These are phyloP conservation scores for Eremobia ochroleuca DNA, from an alignment of 2,888 invertebrate species.

Conservation along the genomic window DNA sequence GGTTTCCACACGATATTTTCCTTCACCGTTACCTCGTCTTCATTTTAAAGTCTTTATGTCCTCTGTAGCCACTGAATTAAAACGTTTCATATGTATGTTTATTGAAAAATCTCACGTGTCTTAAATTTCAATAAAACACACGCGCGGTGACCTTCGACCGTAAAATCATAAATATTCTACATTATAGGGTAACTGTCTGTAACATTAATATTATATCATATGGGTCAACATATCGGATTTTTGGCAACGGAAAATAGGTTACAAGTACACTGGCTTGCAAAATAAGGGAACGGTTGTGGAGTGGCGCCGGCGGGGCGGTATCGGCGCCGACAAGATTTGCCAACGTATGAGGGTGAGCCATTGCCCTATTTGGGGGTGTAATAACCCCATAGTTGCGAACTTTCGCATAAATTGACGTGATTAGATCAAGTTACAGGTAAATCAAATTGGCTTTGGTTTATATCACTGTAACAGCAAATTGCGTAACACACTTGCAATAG, in stretches of 20 bases:
- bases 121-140: neutral
- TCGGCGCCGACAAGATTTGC: conserved; percentile 72
- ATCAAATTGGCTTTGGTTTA: conserved; percentile 49
- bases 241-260: conserved; percentile 79
- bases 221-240: conserved; percentile 59
- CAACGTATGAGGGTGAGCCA: conserved; percentile 71
- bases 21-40: neutral
- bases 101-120: neutral
- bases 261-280: conserved; percentile 71
- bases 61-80: neutral
- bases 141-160: neutral
- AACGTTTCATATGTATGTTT: neutral
- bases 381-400: conserved; percentile 71
- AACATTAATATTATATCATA: conserved; percentile 57
- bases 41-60: neutral
- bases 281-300: conserved; percentile 72
- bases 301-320: conserved; percentile 63
- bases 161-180: conserved; percentile 31
- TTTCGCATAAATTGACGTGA: conserved; percentile 63
- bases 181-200: conserved; percentile 20
- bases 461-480: neutral
- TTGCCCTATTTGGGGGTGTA: conserved; percentile 76
- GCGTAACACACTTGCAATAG: neutral
- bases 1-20: neutral
- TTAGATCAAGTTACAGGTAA: conserved; percentile 59